phyloP scores from a whole-genome alignment of 2,113 vertebrate genomes.

The Triplophysa rosa region DNA sequence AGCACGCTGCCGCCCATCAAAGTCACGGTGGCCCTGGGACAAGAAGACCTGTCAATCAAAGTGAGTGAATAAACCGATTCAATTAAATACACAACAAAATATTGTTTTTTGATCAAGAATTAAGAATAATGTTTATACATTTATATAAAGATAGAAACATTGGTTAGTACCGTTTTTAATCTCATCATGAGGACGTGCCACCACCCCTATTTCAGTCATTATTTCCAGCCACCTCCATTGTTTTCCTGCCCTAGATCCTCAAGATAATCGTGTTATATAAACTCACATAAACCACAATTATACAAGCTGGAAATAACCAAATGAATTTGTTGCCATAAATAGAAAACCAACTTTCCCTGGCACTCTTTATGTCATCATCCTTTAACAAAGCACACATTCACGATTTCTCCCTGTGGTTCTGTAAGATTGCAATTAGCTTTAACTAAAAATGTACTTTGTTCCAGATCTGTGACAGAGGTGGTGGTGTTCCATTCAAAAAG shows the following conservation, averaged over 20 bases:
- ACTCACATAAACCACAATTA: slow-evolving; percentile 14
- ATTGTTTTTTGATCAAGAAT: too few relatives aligned
- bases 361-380: slow-evolving; percentile 24
- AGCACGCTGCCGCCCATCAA: slow-evolving; percentile 76
- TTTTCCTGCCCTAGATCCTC: not conserved
- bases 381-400: slow-evolving; percentile 17
- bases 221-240: not conserved
- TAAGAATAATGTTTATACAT: too few relatives aligned
- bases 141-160: too few relatives aligned
- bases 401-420: not conserved
- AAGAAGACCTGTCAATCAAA: slow-evolving; percentile 86
- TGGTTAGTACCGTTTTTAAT: not conserved
- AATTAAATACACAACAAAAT: too few relatives aligned
- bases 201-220: not conserved
- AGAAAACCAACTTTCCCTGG: not conserved
- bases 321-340: not conserved
- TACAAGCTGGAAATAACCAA: not conserved
- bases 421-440: not conserved
- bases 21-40: slow-evolving; percentile 82
- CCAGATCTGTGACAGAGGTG: slow-evolving; percentile 86
- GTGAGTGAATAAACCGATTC: slow-evolving; percentile 56
- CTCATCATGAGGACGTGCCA: not conserved
- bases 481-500: slow-evolving; percentile 83
- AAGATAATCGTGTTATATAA: slow-evolving; percentile 8
- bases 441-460: not conserved